Evolutionary conservation across 1,140 invertebrate genomes (phyloP), one percentile per base, ranked within the genome.

Genomic region (Drosophila saltans): DNA sequence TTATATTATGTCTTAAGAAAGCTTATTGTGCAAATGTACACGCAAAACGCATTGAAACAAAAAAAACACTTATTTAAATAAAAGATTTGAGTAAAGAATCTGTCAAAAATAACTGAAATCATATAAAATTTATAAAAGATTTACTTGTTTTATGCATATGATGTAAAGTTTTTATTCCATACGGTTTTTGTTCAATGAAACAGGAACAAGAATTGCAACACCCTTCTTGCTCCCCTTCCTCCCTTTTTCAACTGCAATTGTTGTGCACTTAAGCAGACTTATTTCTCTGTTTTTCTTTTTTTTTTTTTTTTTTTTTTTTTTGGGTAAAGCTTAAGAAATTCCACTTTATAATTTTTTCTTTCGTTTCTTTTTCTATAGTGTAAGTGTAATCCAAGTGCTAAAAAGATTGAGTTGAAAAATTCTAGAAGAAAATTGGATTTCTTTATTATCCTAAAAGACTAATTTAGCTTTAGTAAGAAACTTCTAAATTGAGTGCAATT

Each of bases 11-110:
- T 77, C 45, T 83, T 52, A 88, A 89, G 84, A 75, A 83, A 76
- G 82, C 82, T 85, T 85, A 85, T 73, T 88, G 84, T 88, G 83
- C 83, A 88, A 80, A 88, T 89, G 84, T 89, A 88, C 83, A 89
- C 83, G 83, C 80, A 78, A 88, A 88, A 83, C 80, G 83, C 82
- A 86, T 86, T 59, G 69, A 88, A 16, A 16, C 16, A 16, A 16
- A 16, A 84, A 88, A 80, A 88, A 67, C 58, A 73, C 76, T 68
- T 72, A 78, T 78, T 78, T 66, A 78, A 78, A 88, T 82, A 88
- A 86, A 86, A 80, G 61, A 71, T 81, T 86, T 86, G 81, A 86
- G 76, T 73, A 86, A 81, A 65, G 24, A 76, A 60, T 72, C 56
- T 52, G 21, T 52, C 21, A 52, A 62, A 77, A 57, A 30, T 30